Evolutionary conservation across 2,113 vertebrate species (phyloP).

Genomic region (Odontophorus gujanensis): DNA sequence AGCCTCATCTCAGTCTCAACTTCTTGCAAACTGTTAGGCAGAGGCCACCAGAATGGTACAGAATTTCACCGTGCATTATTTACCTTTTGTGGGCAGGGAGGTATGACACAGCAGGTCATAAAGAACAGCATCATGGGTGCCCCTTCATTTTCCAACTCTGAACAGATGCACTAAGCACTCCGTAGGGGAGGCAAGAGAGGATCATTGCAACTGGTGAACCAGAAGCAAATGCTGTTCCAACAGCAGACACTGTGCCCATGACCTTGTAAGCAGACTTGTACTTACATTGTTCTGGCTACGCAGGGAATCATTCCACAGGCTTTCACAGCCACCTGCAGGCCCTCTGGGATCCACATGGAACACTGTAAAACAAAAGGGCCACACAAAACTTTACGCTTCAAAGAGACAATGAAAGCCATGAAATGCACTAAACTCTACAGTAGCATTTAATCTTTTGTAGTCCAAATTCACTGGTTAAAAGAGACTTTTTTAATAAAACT

Average conservation of each 20-base stretch:
- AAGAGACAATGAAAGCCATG: not conserved
- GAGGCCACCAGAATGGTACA: not conserved
- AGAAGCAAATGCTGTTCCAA: not conserved
- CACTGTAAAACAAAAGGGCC: conserved; percentile 43
- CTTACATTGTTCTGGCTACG: conserved; percentile 36
- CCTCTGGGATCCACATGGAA: conserved; percentile 40
- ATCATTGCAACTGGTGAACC: not conserved
- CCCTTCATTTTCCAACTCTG: not conserved
- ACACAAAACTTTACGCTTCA: not conserved
- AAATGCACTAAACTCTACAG: not conserved
- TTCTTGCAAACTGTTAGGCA: not conserved
- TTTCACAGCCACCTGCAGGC: conserved; percentile 12
- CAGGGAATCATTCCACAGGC: conserved; percentile 49
- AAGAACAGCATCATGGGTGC: not conserved
- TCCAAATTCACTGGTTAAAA: not conserved
- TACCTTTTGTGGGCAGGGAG: not conserved
- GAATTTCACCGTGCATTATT: not conserved
- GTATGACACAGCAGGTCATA: not conserved
- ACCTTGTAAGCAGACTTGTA: conserved; percentile 3
- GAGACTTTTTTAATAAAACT: not conserved
- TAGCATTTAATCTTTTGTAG: not conserved
- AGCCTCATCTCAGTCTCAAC: not conserved
- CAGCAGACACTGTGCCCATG: not conserved
- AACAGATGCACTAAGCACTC: not conserved
- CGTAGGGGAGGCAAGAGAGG: rapidly evolving